phyloP scores from a whole-genome alignment of 2,113 vertebrate genomes.

The Galbula dea region DNA sequence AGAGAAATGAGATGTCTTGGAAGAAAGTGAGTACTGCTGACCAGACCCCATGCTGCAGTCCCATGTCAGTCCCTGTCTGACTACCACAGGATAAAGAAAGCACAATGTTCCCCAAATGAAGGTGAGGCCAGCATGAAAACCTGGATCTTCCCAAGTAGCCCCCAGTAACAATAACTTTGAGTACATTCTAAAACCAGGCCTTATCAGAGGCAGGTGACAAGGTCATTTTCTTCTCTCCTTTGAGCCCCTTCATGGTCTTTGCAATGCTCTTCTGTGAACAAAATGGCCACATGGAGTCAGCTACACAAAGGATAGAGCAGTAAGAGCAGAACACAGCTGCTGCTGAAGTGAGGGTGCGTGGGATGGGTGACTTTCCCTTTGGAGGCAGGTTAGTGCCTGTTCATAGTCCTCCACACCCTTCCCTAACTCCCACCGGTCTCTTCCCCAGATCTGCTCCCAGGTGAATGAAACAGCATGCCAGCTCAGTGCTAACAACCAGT shows the following conservation, averaged over 20 bases:
- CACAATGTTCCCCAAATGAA: neutral
- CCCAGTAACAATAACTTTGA: slow-evolving; percentile 71
- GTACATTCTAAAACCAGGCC: slow-evolving; percentile 75
- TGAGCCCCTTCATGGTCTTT: slow-evolving; percentile 76
- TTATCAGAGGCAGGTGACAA: neutral
- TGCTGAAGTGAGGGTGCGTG: neutral
- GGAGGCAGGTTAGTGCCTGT: neutral
- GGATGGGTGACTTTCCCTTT: neutral
- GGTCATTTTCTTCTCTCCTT: slow-evolving; percentile 78
- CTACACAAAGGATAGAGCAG: slow-evolving; percentile 52
- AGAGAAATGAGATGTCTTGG: neutral
- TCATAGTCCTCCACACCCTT: neutral
- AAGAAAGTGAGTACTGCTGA: neutral
- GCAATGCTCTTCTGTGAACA: slow-evolving; percentile 75
- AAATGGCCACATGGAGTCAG: slow-evolving; percentile 63
- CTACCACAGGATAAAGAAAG: neutral
- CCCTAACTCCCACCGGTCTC: neutral
- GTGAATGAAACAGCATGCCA: neutral
- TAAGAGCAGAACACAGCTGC: neutral
- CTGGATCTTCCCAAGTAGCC: neutral
- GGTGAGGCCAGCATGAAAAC: neutral
- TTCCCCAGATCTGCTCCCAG: neutral
- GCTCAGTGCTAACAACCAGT: neutral
- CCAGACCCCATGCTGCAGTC: neutral
- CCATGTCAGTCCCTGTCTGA: neutral